These are phyloP conservation scores for Coenobita brevimanus DNA, from an alignment of 1,140 invertebrate genomes.

Conservation along the genomic window DNA sequence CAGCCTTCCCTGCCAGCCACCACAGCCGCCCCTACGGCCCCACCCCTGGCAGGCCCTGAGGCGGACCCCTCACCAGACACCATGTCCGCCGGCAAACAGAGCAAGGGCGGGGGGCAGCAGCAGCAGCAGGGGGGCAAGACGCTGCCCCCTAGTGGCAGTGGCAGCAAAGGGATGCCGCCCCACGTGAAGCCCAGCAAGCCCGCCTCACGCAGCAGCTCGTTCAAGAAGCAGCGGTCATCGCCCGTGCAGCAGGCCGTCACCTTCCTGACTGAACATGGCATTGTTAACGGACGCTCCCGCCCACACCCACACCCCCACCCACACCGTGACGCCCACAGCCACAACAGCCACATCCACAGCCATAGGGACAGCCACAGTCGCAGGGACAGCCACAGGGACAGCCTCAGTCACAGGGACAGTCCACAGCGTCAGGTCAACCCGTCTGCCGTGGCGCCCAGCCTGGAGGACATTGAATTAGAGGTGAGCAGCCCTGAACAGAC, in stretches of 20 bases:
- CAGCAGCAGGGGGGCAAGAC: constrained; percentile 10
- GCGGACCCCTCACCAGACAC: constrained; percentile 13
- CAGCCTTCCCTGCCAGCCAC: constrained; percentile 24
- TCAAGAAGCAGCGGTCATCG: constrained; percentile 50
- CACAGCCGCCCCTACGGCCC: background rate
- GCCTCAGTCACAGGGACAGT: no score
- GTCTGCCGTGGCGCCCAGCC: constrained; percentile 17
- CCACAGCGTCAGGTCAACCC: no score
- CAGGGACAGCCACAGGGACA: no score
- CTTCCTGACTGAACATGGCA: constrained; percentile 46
- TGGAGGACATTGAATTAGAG: constrained; percentile 66
- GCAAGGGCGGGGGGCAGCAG: background rate
- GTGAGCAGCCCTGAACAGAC: constrained; percentile 13
- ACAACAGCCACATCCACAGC: no score
- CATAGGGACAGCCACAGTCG: no score
- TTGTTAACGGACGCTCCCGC: constrained; percentile 39
- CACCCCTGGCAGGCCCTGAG: background rate
- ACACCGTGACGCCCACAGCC: no score
- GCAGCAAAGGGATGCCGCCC: background rate
- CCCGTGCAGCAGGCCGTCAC: constrained; percentile 49
- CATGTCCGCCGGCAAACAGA: background rate
- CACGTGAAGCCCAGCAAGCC: constrained; percentile 40
- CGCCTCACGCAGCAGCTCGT: constrained; percentile 49
- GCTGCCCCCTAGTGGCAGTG: constrained; percentile 30
- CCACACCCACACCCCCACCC: background rate